Evolutionary conservation across 2,888 invertebrate genomes (phyloP).

Genomic region (Campoplex capitator): DNA sequence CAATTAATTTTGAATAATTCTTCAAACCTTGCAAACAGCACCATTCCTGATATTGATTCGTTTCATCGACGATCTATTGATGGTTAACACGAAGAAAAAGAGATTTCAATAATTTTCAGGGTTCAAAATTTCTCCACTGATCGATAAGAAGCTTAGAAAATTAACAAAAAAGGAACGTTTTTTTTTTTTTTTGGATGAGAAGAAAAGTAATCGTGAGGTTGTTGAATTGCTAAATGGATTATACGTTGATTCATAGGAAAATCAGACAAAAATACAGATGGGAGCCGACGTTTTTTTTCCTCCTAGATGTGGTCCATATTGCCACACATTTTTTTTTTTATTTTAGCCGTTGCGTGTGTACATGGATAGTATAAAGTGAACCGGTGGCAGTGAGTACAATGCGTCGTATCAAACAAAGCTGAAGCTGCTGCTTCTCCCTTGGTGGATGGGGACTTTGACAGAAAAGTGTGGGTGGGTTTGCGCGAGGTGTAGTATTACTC

Average conservation of each 20-base stretch:
- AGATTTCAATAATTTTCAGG: too few species aligned
- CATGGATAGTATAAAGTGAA: conserved; percentile 80
- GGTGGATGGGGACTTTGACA: conserved; percentile 79
- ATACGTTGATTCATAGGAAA: neutral
- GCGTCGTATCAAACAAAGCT: conserved; percentile 84
- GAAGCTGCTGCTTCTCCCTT: conserved; percentile 60
- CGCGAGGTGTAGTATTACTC: conserved; percentile 85
- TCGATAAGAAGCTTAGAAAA: too few species aligned
- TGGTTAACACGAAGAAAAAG: neutral
- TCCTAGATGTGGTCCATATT: conserved; percentile 1
- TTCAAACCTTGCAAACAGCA: too few species aligned
- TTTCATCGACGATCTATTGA: neutral
- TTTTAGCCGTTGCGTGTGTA: conserved; percentile 35
- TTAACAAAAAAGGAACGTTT: too few species aligned
- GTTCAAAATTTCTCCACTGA: too few species aligned
- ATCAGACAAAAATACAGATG: neutral
- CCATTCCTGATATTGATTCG: too few species aligned
- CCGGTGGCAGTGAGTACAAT: conserved; percentile 83
- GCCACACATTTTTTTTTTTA: conserved; percentile 44
- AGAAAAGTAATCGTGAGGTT: too few species aligned
- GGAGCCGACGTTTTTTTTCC: neutral
- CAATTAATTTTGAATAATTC: too few species aligned
- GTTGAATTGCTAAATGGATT: neutral
- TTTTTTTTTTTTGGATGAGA: too few species aligned
- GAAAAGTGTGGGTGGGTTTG: conserved; percentile 82